Conservation (phyloP, 2,888 invertebrate species). For the Trilocha varians region DNA sequence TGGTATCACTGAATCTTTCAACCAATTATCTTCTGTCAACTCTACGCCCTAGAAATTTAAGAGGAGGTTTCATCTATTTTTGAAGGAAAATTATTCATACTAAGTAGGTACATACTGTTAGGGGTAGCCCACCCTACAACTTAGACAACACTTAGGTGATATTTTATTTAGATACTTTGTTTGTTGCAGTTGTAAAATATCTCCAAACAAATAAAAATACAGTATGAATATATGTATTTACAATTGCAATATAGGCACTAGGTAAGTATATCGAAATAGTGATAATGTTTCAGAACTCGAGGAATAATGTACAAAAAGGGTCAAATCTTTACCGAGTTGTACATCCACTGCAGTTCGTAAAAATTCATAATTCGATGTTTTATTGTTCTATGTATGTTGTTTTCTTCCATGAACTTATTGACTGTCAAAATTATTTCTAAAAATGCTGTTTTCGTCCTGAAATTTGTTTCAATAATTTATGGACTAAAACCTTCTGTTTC, state of each 20-base stretch:
- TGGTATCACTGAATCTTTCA: slow-evolving; percentile 55
- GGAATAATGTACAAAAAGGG: neutral
- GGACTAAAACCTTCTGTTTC: too few species aligned
- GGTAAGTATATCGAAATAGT: too few species aligned
- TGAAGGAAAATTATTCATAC: neutral
- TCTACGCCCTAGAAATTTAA: slow-evolving; percentile 47
- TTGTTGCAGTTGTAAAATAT: too few species aligned
- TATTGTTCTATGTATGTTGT: slow-evolving; percentile 60
- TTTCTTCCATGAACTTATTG: slow-evolving; percentile 64
- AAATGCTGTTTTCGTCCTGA: slow-evolving; percentile 61
- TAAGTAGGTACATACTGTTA: neutral
- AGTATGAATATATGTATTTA: too few species aligned
- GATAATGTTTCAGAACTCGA: too few species aligned
- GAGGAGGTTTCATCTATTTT: too few species aligned
- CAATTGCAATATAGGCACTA: too few species aligned
- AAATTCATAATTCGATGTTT: slow-evolving; percentile 62
- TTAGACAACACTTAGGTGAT: too few species aligned
- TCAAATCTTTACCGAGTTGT: slow-evolving; percentile 49
- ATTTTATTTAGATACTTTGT: too few species aligned
- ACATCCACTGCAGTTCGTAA: slow-evolving; percentile 69
- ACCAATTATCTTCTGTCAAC: slow-evolving; percentile 59
- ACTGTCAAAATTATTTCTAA: slow-evolving; percentile 62
- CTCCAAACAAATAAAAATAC: too few species aligned
- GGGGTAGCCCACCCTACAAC: too few species aligned
- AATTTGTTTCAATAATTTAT: too few species aligned